Base-by-base conservation (phyloP, 1,140 invertebrate genomes). In the Maconellicoccus hirsutus region DNA sequence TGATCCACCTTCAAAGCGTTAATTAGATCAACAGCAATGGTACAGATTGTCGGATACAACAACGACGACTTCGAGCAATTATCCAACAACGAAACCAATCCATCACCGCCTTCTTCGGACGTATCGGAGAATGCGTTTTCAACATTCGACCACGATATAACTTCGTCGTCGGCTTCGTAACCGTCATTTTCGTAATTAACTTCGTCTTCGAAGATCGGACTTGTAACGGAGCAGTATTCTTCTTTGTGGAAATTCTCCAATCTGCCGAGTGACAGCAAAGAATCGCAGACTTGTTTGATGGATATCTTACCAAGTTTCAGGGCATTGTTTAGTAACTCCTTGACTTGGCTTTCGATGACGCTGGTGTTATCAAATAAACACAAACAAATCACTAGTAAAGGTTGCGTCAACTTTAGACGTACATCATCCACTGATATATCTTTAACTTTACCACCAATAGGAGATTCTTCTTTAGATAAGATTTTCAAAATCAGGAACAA, bases 161-260 rank as follows among this genome's bases (percentile, higher is more conserved):
- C 72, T 75, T 84, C 83, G 42, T 82, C 76, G 71, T 84, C 83
- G 1, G 81, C 83, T 63, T 84, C 83, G 70, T 87, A 87, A 12
- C 86, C 86, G 77, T 86, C 85, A 73, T 87, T 86, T 7, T 83
- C 83, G 1, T 82, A 74, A 25, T 71, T 72, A 19, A 71, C 73
- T 70, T 76, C 71, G 21, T 73, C 42, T 73, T 21, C 73, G 73
- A 29, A 70, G 70, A 71, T 52, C 52, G 23, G 23, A 19, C 6
- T 16, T 16, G n/a, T 19, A 16, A 3, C n/a, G 2, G 42, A 3
- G 72, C 21, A 71, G 73, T 52, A 69, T 19, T 63, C 66, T 71
- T 27, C 63, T 66, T 16, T 72, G 12, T 69, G 59, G 8, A 33
- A 16, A 42, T 38, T 72, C 59, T 22, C 27, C 10, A 42, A n/a